These are phyloP conservation scores for Horisme vitalbata DNA, from an alignment of 2,888 invertebrate genomes.

Conservation along the genomic window DNA sequence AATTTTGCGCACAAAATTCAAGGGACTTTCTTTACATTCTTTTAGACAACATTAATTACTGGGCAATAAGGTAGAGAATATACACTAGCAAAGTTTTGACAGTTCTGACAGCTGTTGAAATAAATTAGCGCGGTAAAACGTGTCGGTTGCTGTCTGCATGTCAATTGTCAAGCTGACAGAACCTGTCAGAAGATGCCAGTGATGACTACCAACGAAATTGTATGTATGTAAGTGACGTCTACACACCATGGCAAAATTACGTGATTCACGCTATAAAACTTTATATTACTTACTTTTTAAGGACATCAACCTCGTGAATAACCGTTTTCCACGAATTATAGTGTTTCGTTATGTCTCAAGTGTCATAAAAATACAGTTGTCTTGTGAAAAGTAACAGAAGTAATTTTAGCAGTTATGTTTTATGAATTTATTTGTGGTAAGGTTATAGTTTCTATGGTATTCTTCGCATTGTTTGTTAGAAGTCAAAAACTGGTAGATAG, in stretches of 20 bases:
- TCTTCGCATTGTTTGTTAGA: too few relatives aligned
- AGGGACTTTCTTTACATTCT: constrained; percentile 26
- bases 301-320: constrained; percentile 13
- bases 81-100: constrained; percentile 18
- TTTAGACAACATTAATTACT: constrained; percentile 3
- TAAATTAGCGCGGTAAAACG: constrained; percentile 38
- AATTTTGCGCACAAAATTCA: constrained; percentile 40
- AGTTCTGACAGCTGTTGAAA: constrained; percentile 29
- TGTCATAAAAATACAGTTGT: constrained; percentile 22
- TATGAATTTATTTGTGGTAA: too few relatives aligned
- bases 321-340: constrained; percentile 12
- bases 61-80: constrained; percentile 23
- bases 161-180: constrained; percentile 39
- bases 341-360: constrained; percentile 4
- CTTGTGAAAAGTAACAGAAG: constrained; percentile 2
- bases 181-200: constrained; percentile 38
- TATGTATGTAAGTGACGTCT: constrained; percentile 17
- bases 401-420: background rate
- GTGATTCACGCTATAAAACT: background rate
- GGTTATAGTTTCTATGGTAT: too few relatives aligned
- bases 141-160: constrained; percentile 42
- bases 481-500: too few relatives aligned
- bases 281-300: constrained; percentile 3
- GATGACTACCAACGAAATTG: constrained; percentile 26
- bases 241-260: constrained; percentile 26